phyloP scores from a whole-genome alignment of 2,113 vertebrate genomes.

The Cromileptes altivelis region DNA sequence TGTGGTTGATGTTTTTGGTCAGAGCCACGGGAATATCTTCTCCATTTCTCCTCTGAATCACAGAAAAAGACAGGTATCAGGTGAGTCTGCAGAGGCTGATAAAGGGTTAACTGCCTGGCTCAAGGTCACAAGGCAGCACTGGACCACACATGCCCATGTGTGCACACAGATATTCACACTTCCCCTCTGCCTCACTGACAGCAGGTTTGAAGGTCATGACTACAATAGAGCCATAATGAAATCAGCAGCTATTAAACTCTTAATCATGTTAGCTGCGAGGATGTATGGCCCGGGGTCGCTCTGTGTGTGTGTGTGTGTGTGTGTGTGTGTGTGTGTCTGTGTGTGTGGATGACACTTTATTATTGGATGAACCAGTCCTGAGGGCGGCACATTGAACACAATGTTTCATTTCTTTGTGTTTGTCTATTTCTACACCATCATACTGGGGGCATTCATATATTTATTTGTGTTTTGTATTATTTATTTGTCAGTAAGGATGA shows the following conservation, averaged over 20 bases:
- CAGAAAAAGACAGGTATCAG: constrained; percentile 31
- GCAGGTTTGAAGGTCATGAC: constrained; percentile 79
- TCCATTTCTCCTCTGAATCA: constrained; percentile 92
- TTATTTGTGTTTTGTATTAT: not conserved
- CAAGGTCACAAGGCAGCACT: constrained; percentile 55
- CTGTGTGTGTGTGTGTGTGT: constrained; percentile 21
- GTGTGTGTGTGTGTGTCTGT: constrained; percentile 32
- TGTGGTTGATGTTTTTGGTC: constrained; percentile 98
- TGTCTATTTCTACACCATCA: not conserved
- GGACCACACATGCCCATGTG: not conserved
- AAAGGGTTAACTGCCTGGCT: constrained; percentile 59
- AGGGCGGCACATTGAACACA: constrained; percentile 10
- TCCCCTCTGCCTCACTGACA: constrained; percentile 44
- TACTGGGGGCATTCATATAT: not conserved
- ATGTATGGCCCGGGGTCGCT: constrained; percentile 61
- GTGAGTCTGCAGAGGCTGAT: constrained; percentile 16
- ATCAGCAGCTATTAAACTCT: constrained; percentile 80
- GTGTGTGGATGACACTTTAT: constrained; percentile 30
- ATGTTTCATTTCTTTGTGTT: constrained; percentile 11
- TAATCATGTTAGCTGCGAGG: constrained; percentile 72
- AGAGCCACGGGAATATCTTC: constrained; percentile 97
- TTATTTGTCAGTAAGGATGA: not conserved
- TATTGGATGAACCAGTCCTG: constrained; percentile 31
- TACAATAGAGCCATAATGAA: constrained; percentile 78
- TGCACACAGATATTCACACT: not conserved